phyloP scores from a whole-genome alignment of 2,888 invertebrate species.

The Tiliacea aurago region DNA sequence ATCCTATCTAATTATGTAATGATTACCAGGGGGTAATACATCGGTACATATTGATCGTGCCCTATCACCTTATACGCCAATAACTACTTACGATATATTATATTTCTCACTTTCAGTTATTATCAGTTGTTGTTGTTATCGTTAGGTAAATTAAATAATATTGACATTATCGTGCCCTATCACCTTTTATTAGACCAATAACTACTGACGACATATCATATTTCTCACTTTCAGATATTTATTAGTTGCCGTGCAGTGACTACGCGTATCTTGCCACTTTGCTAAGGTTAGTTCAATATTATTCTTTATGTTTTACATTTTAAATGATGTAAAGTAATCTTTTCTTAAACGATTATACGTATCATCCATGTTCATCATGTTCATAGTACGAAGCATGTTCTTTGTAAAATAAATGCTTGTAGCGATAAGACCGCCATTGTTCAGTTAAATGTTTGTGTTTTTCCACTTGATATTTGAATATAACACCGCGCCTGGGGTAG shows the following conservation, averaged over 20 bases:
- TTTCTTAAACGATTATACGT: slow-evolving; percentile 7
- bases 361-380: neutral
- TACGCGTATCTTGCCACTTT: slow-evolving; percentile 26
- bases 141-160: slow-evolving; percentile 13
- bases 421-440: slow-evolving; percentile 14
- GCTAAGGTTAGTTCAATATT: slow-evolving; percentile 44
- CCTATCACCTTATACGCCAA: slow-evolving; percentile 25
- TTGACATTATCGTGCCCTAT: slow-evolving; percentile 32
- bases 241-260: slow-evolving; percentile 32
- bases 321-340: slow-evolving; percentile 20
- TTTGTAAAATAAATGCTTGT: slow-evolving; percentile 1
- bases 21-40: neutral
- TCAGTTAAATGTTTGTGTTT: neutral
- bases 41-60: slow-evolving; percentile 1
- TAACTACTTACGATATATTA: too few relatives aligned
- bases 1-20: neutral
- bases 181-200: slow-evolving; percentile 4
- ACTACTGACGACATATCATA: slow-evolving; percentile 5
- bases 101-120: too few relatives aligned
- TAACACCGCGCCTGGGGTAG: neutral
- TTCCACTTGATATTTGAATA: neutral
- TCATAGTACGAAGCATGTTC: neutral
- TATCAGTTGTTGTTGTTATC: too few relatives aligned
- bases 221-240: slow-evolving; percentile 41
- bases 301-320: slow-evolving; percentile 7